These are phyloP conservation scores for Nebria brevicollis DNA, from an alignment of 2,888 invertebrate species.

Conservation along the genomic window DNA sequence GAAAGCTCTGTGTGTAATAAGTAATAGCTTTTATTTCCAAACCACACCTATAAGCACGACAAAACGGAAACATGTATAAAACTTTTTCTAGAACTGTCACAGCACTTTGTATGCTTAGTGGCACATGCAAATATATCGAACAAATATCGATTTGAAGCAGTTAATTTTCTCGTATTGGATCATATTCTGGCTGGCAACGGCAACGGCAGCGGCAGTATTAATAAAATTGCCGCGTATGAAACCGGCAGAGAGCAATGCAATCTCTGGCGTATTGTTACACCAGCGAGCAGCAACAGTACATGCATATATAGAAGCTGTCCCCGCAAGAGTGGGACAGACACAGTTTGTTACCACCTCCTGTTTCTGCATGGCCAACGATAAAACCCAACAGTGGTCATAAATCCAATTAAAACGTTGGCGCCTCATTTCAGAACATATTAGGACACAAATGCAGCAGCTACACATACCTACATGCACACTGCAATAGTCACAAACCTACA, in stretches of 20 bases:
- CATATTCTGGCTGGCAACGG: slow-evolving; percentile 28
- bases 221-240: slow-evolving; percentile 38
- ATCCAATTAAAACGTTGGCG: slow-evolving; percentile 47
- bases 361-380: slow-evolving; percentile 43
- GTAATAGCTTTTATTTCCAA: background rate
- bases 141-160: slow-evolving; percentile 37
- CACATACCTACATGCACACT: background rate
- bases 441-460: slow-evolving; percentile 33
- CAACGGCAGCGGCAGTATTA: slow-evolving; percentile 26
- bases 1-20: no score
- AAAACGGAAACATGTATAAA: background rate
- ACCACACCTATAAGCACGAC: background rate
- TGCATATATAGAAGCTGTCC: background rate
- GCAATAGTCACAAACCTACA: slow-evolving; percentile 5
- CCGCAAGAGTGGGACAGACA: background rate
- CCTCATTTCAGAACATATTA: slow-evolving; percentile 46
- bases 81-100: background rate
- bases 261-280: background rate
- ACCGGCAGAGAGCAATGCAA: background rate
- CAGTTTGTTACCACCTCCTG: slow-evolving; percentile 9
- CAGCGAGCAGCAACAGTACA: background rate
- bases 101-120: background rate
- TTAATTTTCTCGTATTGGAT: slow-evolving; percentile 43
- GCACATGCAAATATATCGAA: slow-evolving; percentile 30
- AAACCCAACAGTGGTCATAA: slow-evolving; percentile 46